Percentiles rank a stretch among this genome's conserved stretches.
Conservation (phyloP, 2,888 invertebrate genomes). For the Oithona nana region DNA sequence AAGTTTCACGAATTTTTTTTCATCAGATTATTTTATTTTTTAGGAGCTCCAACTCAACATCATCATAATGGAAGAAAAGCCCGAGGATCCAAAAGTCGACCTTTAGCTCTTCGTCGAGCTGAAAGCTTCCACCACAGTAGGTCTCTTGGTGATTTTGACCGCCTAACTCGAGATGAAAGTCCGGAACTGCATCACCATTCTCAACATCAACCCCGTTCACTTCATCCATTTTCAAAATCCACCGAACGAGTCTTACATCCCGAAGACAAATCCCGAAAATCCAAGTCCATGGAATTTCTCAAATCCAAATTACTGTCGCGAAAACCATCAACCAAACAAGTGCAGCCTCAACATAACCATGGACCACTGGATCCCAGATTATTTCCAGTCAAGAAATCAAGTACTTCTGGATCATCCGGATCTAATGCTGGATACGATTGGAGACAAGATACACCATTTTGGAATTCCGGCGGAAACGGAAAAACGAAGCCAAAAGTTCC, state of each 20-base stretch:
- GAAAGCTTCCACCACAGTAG: constrained; percentile 6
- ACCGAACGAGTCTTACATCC: no score
- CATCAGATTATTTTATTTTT: no score
- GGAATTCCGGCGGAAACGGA: neutral
- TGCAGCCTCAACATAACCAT: neutral
- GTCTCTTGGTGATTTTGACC: neutral
- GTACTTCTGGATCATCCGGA: neutral
- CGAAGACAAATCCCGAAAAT: neutral
- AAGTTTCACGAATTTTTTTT: no score
- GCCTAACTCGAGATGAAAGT: neutral
- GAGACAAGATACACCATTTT: constrained; percentile 13
- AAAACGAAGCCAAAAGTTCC: neutral
- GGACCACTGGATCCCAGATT: neutral
- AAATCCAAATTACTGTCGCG: constrained; percentile 11
- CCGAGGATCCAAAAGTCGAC: no score
- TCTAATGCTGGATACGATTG: neutral
- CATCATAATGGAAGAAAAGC: no score
- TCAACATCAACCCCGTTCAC: no score
- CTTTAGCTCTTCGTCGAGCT: neutral
- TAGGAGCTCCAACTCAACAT: no score
- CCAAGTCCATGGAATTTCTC: constrained; percentile 16
- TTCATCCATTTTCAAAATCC: no score
- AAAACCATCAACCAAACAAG: neutral
- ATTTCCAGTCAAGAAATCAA: no score
- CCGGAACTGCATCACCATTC: no score